Base-by-base conservation (phyloP, 2,888 invertebrate genomes). In the Morpho helenor region DNA sequence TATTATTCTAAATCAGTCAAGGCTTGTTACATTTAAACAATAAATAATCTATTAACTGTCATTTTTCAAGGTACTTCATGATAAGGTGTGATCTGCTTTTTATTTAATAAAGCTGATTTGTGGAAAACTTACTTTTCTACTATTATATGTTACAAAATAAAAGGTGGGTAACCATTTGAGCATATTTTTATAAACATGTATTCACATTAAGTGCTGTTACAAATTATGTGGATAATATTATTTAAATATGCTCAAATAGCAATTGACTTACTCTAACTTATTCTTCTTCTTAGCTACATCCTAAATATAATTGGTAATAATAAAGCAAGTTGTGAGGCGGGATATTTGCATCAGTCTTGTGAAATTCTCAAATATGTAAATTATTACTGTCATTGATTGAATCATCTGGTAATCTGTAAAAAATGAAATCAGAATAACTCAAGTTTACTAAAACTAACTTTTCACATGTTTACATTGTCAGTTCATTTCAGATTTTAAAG, bases 311-410 rank as follows among this genome's bases (percentile, higher is more conserved):
- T 85, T 89, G 89, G 90, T 90, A 90, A 89, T 88, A 85, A 89
- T 90, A 90, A 90, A 90, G 90, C 90, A 90, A 90, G 88, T 90
- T 81, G 85, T 89, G 90, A 90, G 90, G 90, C 90, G 90, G 90
- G 90, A 90, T 86, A 90, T 90, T 90, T 89, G 89, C 87, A 89
- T 90, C 90, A 90, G 90, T 90, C 90, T 90, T 90, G 89, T 90
- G 87, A 86, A 87, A 87, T 87, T 89, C 79, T 90, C 86, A 87
- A 83, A 82, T 78, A 79, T 84, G 86, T 88, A 88, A 86, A 86
- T 85, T 77, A 79, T 85, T 82, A 85, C 85, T 80, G 86, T 87
- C 76, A 82, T 77, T 76, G 70, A 72, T 82, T 82, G 76, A 80
- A 79, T 80, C 88, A 86, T 89, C 86, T 88, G 87, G 88, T 89